Evolutionary conservation across 2,797 vertebrate genomes (phyloP), one percentile per base, ranked within the genome.

Genomic region (Sebastes hopkinsi): DNA sequence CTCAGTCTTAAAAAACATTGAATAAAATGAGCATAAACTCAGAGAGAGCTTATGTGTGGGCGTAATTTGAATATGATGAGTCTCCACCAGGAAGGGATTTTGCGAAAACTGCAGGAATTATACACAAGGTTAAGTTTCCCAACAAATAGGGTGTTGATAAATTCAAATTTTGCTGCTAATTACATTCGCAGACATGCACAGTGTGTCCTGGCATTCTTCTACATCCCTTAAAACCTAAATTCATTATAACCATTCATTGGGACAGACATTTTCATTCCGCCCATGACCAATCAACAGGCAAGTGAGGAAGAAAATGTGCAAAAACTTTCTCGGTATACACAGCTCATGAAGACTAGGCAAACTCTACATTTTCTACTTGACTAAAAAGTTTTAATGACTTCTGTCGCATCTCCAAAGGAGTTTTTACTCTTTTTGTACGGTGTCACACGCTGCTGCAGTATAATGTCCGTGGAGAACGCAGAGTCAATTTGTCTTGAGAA

Each of bases 161-260:
- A 87, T 72, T 64, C 10, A 72, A 16, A 46, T 77, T 6, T 27
- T 23, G 36, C 23, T 61, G 54, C 66, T 85, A 79, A 90, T 83
- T 85, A 65, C 46, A 36, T 68, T 36, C 54, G 36, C 65, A 58
- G 32, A 68, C 46, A 61, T 11, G 42, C 18, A 67, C 20, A 64
- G 36, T 81, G 67, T 72, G 25, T 59, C 42, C 34, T 14, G 13
- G 3, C 69, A 14, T 67, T 72, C 10, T 34, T 66, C 56, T 46
- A 34, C 66, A 70, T 55, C 38, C 25, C 16, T 56, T 36, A 34
- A 77, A 69, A 55, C 14, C 12, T 14, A n/a, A 27, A 42, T 60
- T 36, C 54, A 56, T 79, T 38, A 78, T 62, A 79, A 23, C 7
- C n/a, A 23, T 30, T 75, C 36, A 75, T 6, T 14, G 46, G 10